Evolutionary conservation across 2,888 invertebrate genomes (phyloP).

Genomic region (Himalopsyche anomala): DNA sequence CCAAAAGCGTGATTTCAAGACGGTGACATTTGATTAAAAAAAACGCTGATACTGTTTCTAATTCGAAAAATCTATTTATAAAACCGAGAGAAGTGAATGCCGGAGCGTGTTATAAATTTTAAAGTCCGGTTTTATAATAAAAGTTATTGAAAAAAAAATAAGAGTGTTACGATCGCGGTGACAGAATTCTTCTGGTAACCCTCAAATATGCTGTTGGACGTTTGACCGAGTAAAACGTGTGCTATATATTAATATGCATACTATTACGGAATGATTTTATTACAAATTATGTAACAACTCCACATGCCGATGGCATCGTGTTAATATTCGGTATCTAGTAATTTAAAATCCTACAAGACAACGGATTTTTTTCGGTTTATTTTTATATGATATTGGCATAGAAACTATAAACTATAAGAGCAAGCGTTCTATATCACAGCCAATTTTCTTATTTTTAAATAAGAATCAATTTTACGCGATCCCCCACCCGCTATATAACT

Average conservation of each 20-base stretch:
- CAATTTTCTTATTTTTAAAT: too few relatives aligned
- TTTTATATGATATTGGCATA: too few relatives aligned
- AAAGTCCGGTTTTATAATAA: too few relatives aligned
- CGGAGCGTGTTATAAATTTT: background rate
- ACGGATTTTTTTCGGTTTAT: too few relatives aligned
- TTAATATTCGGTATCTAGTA: too few relatives aligned
- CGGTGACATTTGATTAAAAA: too few relatives aligned
- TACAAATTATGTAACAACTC: background rate
- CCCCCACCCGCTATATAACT: too few relatives aligned
- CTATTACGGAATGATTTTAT: background rate
- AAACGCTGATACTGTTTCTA: background rate
- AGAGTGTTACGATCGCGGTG: background rate
- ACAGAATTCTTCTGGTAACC: background rate
- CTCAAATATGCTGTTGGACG: conserved; percentile 13
- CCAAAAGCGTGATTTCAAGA: too few relatives aligned
- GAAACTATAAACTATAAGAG: too few relatives aligned
- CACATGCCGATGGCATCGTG: background rate
- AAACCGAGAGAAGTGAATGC: background rate
- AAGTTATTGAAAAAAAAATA: background rate
- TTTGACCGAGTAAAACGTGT: conserved; percentile 32
- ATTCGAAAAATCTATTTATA: conserved; percentile 18
- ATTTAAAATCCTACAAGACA: too few relatives aligned
- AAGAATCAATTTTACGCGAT: too few relatives aligned
- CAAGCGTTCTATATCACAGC: too few relatives aligned
- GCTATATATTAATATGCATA: background rate